phyloP scores from a whole-genome alignment of 2,113 vertebrate genomes.

The Suncus etruscus region DNA sequence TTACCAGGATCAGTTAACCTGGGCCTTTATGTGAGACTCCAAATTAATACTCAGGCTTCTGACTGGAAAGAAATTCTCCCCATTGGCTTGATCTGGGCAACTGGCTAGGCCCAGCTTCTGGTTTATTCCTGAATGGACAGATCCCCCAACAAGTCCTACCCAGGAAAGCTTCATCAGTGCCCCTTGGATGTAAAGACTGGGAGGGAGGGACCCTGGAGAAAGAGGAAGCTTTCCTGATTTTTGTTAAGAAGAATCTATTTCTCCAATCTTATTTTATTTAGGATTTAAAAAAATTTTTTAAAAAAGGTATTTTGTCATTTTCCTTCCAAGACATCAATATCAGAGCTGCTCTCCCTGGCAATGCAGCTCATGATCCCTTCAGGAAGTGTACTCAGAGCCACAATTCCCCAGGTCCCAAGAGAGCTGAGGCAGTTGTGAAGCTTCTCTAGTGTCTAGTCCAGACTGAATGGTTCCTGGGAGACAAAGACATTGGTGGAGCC shows the following conservation, averaged over 20 bases:
- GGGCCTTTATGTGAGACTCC: not conserved
- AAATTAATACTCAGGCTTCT: not conserved
- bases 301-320: conserved; percentile 7
- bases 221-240: not conserved
- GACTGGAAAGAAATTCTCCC: not conserved
- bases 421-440: not conserved
- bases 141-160: not conserved
- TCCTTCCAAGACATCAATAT: conserved; percentile 27
- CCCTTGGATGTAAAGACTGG: not conserved
- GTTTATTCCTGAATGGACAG: not conserved
- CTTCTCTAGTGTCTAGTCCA: not conserved
- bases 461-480: not conserved
- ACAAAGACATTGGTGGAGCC: too few species aligned
- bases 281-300: not conserved
- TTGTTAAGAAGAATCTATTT: not conserved
- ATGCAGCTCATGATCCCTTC: not conserved
- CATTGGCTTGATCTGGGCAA: not conserved
- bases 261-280: not conserved
- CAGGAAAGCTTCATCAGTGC: not conserved
- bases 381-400: not conserved
- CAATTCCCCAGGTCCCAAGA: not conserved
- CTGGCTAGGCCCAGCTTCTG: not conserved
- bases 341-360: not conserved
- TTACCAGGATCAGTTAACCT: not conserved
- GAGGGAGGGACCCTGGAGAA: not conserved